These are phyloP conservation scores for Noctuana brunneofusca DNA, from an alignment of 2,888 invertebrate species.

Conservation along the genomic window DNA sequence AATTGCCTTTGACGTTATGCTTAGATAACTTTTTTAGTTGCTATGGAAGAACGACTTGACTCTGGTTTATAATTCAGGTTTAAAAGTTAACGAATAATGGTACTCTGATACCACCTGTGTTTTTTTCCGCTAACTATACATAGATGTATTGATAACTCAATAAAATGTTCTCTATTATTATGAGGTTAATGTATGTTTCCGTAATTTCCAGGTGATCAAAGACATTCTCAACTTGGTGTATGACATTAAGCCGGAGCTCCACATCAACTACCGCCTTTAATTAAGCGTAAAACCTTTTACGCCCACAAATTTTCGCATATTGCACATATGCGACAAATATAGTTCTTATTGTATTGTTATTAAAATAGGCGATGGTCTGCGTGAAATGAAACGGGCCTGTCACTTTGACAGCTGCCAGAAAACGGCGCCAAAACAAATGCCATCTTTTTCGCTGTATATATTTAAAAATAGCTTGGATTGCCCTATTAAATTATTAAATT, in stretches of 20 bases:
- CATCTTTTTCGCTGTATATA: slow-evolving; percentile 46
- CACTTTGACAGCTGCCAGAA: slow-evolving; percentile 33
- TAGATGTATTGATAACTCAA: too few relatives aligned
- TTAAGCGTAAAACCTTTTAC: slow-evolving; percentile 46
- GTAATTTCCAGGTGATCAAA: slow-evolving; percentile 86
- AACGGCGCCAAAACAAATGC: slow-evolving; percentile 37
- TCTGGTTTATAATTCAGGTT: too few relatives aligned
- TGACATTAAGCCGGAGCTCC: slow-evolving; percentile 96
- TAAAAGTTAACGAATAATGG: too few relatives aligned
- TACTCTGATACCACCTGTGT: too few relatives aligned
- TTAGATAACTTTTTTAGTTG: too few relatives aligned
- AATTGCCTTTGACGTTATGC: too few relatives aligned
- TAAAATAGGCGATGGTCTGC: slow-evolving; percentile 45
- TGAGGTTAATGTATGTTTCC: background rate
- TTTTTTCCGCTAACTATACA: too few relatives aligned
- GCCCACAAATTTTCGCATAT: slow-evolving; percentile 39
- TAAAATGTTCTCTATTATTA: too few relatives aligned
- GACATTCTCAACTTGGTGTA: slow-evolving; percentile 93
- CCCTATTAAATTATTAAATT: slow-evolving; percentile 42
- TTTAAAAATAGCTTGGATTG: slow-evolving; percentile 44
- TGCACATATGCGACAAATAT: slow-evolving; percentile 50
- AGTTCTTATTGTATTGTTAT: slow-evolving; percentile 60
- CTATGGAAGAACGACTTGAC: too few relatives aligned
- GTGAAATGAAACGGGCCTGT: slow-evolving; percentile 27
- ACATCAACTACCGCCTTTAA: slow-evolving; percentile 90